These are phyloP conservation scores for Cynodonichthys magdalenae DNA, from an alignment of 2,797 vertebrate species.

Conservation along the genomic window DNA sequence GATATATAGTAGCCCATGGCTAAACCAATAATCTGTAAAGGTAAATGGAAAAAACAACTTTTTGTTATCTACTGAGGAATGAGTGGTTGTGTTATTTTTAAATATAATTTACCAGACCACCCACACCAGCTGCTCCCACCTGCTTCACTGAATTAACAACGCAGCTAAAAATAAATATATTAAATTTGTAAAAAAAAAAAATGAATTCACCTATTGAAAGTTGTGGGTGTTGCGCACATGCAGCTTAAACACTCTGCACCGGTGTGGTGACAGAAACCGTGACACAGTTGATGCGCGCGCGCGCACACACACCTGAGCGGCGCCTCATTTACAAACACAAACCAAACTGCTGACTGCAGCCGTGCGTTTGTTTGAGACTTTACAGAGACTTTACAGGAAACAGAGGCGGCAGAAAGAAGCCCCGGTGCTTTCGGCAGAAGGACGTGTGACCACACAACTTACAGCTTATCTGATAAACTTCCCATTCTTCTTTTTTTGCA, in stretches of 20 bases:
- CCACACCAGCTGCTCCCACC: slow-evolving; percentile 22
- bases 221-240: background rate
- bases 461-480: background rate
- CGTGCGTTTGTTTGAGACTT: no score
- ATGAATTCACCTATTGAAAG: background rate
- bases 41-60: no score
- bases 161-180: background rate
- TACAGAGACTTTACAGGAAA: slow-evolving; percentile 69
- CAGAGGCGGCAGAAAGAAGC: slow-evolving; percentile 39
- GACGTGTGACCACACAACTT: background rate
- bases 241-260: background rate
- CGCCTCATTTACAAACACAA: slow-evolving; percentile 33
- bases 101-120: slow-evolving; percentile 19
- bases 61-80: background rate
- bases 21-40: no score
- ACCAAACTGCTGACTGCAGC: slow-evolving; percentile 53
- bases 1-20: no score
- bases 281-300: background rate
- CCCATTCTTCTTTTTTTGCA: no score
- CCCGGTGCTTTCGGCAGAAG: slow-evolving; percentile 16
- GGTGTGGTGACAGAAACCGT: background rate
- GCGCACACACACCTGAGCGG: slow-evolving; percentile 25
- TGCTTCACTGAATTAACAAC: slow-evolving; percentile 26
- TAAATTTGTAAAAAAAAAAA: background rate
- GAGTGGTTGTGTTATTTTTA: slow-evolving; percentile 7